Evolutionary conservation across 2,888 invertebrate genomes (phyloP).

Genomic region (Alentia gelatinosa): DNA sequence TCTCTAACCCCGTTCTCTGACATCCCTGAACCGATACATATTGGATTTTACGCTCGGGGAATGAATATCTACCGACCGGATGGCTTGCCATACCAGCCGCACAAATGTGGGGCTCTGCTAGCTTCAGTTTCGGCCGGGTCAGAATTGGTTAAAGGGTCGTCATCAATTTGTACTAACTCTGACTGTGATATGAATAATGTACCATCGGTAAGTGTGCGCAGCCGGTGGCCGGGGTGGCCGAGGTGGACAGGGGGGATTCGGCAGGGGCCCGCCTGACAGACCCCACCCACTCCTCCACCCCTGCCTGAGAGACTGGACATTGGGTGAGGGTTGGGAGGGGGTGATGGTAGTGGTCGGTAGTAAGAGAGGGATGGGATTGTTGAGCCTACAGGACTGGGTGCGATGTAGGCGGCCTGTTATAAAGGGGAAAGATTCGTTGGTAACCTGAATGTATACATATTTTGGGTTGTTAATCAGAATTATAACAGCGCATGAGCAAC

Average conservation of each 20-base stretch:
- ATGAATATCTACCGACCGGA: too few species aligned
- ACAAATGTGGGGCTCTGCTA: background rate
- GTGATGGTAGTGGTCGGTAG: background rate
- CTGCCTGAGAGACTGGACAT: too few species aligned
- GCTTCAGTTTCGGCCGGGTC: background rate
- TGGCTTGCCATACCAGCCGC: background rate
- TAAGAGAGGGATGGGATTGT: background rate
- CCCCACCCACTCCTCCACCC: too few species aligned
- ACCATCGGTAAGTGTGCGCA: background rate
- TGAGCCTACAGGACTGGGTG: background rate
- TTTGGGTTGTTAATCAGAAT: too few species aligned
- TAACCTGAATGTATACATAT: too few species aligned
- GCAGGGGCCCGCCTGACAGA: too few species aligned
- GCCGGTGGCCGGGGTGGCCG: background rate
- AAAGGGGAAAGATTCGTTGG: too few species aligned
- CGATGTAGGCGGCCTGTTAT: too few species aligned
- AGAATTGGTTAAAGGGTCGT: background rate
- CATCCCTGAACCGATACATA: too few species aligned
- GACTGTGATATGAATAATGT: slow-evolving; percentile 19
- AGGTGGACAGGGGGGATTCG: background rate
- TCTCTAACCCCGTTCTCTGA: too few species aligned
- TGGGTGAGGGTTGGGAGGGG: background rate
- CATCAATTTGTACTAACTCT: background rate
- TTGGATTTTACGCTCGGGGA: too few species aligned
- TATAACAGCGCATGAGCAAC: too few species aligned